Percentiles rank a stretch among this genome's conserved stretches.
These are phyloP conservation scores for Spicauda simplicius DNA, from an alignment of 2,888 invertebrate species.

Conservation along the genomic window DNA sequence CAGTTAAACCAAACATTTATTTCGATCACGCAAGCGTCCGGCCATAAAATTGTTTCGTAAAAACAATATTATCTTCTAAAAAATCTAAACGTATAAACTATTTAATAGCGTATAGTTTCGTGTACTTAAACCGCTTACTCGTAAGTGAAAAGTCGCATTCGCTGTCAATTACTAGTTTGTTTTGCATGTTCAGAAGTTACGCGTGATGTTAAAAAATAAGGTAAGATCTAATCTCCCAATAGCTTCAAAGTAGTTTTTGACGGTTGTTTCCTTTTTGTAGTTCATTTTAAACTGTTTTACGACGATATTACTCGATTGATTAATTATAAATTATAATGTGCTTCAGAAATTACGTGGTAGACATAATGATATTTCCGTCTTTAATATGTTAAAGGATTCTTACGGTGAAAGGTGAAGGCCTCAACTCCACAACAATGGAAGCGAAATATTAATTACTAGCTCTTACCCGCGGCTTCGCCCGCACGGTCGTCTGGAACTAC, in stretches of 20 bases:
- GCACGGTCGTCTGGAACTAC: too few relatives aligned
- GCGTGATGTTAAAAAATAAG: conserved; percentile 15
- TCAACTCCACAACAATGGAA: too few relatives aligned
- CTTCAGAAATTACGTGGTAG: too few relatives aligned
- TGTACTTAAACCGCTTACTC: not conserved
- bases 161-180: conserved; percentile 15
- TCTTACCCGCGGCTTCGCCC: too few relatives aligned
- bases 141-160: conserved; percentile 16
- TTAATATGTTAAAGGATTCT: too few relatives aligned
- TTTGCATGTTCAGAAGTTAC: conserved; percentile 2
- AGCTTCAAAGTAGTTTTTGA: not conserved
- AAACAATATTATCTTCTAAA: not conserved
- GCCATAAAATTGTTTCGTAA: not conserved
- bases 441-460: too few relatives aligned
- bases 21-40: not conserved
- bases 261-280: not conserved
- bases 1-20: not conserved
- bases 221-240: conserved; percentile 8
- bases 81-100: not conserved
- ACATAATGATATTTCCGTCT: too few relatives aligned
- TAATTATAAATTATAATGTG: too few relatives aligned
- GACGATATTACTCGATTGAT: too few relatives aligned
- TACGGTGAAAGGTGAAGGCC: too few relatives aligned
- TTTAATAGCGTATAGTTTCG: not conserved
- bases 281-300: too few relatives aligned